A percentile compares a stretch with the other conserved stretches of the same genome.
phyloP scores from a whole-genome alignment of 1,140 invertebrate species.

The Agrypnia vestita region DNA sequence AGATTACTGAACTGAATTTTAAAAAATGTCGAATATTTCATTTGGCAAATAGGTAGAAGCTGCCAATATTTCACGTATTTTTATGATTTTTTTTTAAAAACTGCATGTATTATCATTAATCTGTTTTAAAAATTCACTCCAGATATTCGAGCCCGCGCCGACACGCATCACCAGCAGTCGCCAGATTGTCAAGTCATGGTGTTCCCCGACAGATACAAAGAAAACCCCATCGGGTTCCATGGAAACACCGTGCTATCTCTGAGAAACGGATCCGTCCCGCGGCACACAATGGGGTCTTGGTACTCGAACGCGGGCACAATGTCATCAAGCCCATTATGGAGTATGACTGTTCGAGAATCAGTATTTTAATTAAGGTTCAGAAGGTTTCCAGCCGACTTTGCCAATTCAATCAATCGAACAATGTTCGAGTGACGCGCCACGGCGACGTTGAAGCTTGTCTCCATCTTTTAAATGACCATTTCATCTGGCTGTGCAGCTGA shows the following conservation, averaged over 20 bases:
- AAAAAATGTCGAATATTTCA: too few species aligned
- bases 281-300: constrained; percentile 10
- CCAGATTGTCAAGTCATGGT: constrained; percentile 20
- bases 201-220: constrained; percentile 38
- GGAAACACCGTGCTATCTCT: constrained; percentile 21
- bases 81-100: too few species aligned
- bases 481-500: too few species aligned
- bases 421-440: background rate
- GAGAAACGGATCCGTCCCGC: constrained; percentile 35
- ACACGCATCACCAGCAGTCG: constrained; percentile 17
- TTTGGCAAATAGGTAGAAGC: too few species aligned
- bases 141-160: constrained; percentile 29
- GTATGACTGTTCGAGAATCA: constrained; percentile 32
- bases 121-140: background rate
- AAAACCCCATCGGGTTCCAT: constrained; percentile 23
- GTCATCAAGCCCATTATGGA: constrained; percentile 39
- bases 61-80: too few species aligned
- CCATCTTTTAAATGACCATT: too few species aligned
- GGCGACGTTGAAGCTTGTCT: too few species aligned
- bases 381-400: constrained; percentile 2
- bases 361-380: constrained; percentile 25
- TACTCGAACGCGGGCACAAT: background rate
- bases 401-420: constrained; percentile 18
- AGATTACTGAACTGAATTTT: too few species aligned
- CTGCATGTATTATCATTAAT: too few species aligned